These are phyloP conservation scores for Trissolcus brochymenae DNA, from an alignment of 2,888 invertebrate species.

Conservation along the genomic window DNA sequence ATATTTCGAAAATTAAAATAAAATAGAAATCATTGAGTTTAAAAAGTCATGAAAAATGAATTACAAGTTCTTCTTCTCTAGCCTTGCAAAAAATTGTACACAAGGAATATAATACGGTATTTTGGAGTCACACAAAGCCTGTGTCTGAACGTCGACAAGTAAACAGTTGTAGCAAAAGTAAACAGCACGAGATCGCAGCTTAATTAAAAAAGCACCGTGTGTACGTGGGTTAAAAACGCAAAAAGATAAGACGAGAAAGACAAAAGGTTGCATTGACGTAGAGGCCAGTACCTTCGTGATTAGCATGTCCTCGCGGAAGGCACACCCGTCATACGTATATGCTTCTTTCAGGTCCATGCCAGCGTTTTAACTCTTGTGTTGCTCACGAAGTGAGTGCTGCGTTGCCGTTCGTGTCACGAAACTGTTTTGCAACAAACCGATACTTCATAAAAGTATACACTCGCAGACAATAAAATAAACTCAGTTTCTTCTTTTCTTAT, in stretches of 20 bases:
- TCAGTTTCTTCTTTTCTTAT: conserved; percentile 8
- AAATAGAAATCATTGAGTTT: too few relatives aligned
- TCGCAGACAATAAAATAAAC: conserved; percentile 16
- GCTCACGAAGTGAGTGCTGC: conserved; percentile 17
- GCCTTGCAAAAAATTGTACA: neutral
- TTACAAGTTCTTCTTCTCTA: neutral
- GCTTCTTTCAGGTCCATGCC: conserved; percentile 37
- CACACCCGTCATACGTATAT: conserved; percentile 64
- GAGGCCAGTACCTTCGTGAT: conserved; percentile 60
- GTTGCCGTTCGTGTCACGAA: conserved; percentile 50
- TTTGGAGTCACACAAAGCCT: conserved; percentile 8
- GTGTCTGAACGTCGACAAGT: conserved; percentile 26
- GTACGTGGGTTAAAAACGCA: conserved; percentile 52
- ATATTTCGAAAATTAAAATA: too few relatives aligned
- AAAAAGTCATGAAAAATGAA: too few relatives aligned
- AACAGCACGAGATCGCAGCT: conserved; percentile 32
- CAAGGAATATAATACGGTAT: neutral
- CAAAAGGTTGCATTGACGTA: conserved; percentile 52
- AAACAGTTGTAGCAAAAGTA: conserved; percentile 37
- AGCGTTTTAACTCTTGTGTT: conserved; percentile 23
- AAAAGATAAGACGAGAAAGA: conserved; percentile 53
- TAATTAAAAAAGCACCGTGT: conserved; percentile 46
- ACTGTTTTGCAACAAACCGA: conserved; percentile 53
- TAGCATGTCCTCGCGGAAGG: conserved; percentile 65
- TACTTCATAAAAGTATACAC: conserved; percentile 42